phyloP scores from a whole-genome alignment of 2,888 invertebrate genomes.

The Lasioglossum leucozonium region DNA sequence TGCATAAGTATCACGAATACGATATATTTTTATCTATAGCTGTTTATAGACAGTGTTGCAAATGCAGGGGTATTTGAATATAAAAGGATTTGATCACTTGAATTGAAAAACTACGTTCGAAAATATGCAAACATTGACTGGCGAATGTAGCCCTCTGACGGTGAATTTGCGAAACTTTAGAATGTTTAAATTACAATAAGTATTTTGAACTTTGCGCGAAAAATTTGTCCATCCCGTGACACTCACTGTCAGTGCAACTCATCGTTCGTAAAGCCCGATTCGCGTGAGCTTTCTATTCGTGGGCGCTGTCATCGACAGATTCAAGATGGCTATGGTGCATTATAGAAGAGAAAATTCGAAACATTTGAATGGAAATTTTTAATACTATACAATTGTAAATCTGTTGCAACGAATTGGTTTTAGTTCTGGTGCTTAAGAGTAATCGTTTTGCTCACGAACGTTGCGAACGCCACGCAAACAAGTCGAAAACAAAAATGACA shows the following conservation, averaged over 20 bases:
- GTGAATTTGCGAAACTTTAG: neutral
- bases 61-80: no score
- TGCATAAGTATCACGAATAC: no score
- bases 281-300: constrained; percentile 14
- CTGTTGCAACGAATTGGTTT: constrained; percentile 6
- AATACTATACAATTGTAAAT: constrained; percentile 31
- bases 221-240: neutral
- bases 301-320: constrained; percentile 54
- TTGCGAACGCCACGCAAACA: constrained; percentile 25
- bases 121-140: no score
- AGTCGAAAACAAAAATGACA: constrained; percentile 58
- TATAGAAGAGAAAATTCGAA: constrained; percentile 49
- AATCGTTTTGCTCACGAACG: constrained; percentile 20
- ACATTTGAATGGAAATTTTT: constrained; percentile 38
- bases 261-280: neutral
- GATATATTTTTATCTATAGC: no score
- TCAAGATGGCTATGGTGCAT: constrained; percentile 66
- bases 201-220: neutral
- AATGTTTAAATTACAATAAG: neutral
- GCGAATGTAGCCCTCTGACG: constrained; percentile 1
- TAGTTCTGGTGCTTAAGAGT: constrained; percentile 13
- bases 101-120: no score
- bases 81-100: neutral
- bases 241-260: neutral
- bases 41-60: no score